Percentiles rank a stretch among this genome's conserved stretches.
phyloP scores from a whole-genome alignment of 1,140 invertebrate species.

The Ptiloglossa arizonensis region DNA sequence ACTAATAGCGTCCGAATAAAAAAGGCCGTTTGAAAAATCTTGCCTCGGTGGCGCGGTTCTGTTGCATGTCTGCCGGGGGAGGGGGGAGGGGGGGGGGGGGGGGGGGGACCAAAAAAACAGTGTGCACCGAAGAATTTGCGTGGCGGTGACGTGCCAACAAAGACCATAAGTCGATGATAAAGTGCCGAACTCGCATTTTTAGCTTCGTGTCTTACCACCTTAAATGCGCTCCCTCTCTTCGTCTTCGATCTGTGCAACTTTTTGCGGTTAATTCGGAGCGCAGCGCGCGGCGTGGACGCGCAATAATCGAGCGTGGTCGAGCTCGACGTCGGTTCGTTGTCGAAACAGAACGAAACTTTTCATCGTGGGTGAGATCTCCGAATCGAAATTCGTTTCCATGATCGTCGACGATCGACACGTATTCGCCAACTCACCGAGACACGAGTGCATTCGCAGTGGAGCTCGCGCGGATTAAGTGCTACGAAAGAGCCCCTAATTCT shows the following conservation, averaged over 20 bases:
- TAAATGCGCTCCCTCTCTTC: not conserved
- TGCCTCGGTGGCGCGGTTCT: not conserved
- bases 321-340: too few relatives aligned
- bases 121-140: not conserved
- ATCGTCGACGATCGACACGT: not conserved
- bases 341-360: too few relatives aligned
- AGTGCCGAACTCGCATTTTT: not conserved
- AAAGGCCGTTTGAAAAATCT: not conserved
- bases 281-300: too few relatives aligned
- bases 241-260: not conserved
- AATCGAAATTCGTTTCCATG: slow-evolving; percentile 4
- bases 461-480: slow-evolving; percentile 33
- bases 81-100: too few relatives aligned
- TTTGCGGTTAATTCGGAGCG: not conserved
- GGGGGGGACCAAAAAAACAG: slow-evolving; percentile 32
- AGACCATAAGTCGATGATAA: not conserved
- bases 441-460: not conserved
- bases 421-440: slow-evolving; percentile 9
- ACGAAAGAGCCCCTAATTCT: slow-evolving; percentile 34
- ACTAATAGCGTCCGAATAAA: not conserved
- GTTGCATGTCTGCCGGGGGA: slow-evolving; percentile 8
- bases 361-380: too few relatives aligned
- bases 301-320: too few relatives aligned
- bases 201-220: not conserved
- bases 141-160: not conserved